These are phyloP conservation scores for Parasteatoda lunata DNA, from an alignment of 2,888 invertebrate genomes.

Conservation along the genomic window DNA sequence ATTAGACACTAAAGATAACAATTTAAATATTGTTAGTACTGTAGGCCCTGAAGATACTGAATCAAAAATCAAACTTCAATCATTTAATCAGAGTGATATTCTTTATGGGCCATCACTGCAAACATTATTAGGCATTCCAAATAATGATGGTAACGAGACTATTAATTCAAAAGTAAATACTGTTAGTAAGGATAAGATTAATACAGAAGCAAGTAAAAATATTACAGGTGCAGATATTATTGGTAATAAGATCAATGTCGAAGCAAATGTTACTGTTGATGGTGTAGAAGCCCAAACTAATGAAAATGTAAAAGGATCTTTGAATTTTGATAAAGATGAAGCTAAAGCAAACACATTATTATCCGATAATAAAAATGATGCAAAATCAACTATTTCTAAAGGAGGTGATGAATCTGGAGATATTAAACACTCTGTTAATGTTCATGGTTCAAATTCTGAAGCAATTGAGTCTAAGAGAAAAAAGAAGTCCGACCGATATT, in stretches of 20 bases:
- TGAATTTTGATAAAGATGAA: not conserved
- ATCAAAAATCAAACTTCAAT: too few relatives aligned
- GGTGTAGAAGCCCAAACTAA: not conserved
- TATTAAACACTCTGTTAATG: not conserved
- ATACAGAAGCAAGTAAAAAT: not conserved
- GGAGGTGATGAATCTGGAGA: not conserved
- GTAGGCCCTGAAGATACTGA: too few relatives aligned
- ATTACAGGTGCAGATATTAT: not conserved
- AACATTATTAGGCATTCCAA: not conserved
- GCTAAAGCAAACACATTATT: not conserved
- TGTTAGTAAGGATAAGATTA: too few relatives aligned
- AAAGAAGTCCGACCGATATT: not conserved
- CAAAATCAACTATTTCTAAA: not conserved
- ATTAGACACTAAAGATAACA: slow-evolving; percentile 21
- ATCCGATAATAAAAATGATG: not conserved
- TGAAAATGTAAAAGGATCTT: not conserved
- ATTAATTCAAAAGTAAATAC: too few relatives aligned
- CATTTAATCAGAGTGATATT: not conserved
- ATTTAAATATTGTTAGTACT: not conserved
- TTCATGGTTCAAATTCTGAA: not conserved
- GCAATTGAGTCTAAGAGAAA: not conserved
- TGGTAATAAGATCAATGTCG: not conserved
- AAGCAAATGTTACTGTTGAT: not conserved
- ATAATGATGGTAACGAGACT: too few relatives aligned
- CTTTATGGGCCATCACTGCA: slow-evolving; percentile 57